Evolutionary conservation across 2,797 vertebrate species (phyloP), one percentile per base, ranked within the genome.

Genomic region (Urocyon cinereoargenteus): DNA sequence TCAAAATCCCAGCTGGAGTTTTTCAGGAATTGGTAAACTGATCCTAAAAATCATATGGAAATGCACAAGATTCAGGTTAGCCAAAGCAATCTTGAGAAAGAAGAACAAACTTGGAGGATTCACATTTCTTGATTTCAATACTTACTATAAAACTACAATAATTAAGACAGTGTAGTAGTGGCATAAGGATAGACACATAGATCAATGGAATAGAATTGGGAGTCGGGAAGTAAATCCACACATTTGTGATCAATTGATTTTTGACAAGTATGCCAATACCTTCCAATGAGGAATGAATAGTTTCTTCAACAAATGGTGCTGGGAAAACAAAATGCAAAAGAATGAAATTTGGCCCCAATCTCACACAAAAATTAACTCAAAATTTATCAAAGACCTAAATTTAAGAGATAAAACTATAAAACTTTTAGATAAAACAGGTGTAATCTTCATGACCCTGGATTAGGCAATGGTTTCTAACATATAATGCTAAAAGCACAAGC

Each of bases 391-490:
- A 72, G 21, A 72, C 68, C 21, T 72, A 72, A 22, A 14, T 64
- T 64, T 45, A 45, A 7, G 40, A 45, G 26, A 28, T 31, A 64
- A 64, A 64, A 31, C 26, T 31, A 64, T 64, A 64, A 31, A 64
- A 45, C 15, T 87, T 34, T 85, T 79, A 36, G 22, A n/a, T 49
- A 92, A 94, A 57, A 81, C 64, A 86, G 51, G 4, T 10, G 8
- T 53, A 64, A 2, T 70, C 21, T 36, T 89, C 21, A 84, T 22
- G 51, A 62, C 12, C n/a, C 79, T 88, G 22, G 28, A 72, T 85
- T 70, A 93, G 31, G 45, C 45, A 68, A 88, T 87, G 45, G 6
- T 78, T 91, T 91, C 24, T 86, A 81, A 87, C 22, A 72, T 87
- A 51, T 16, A 3, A 61, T 75, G 21, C 18, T 24, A 53, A 31